Base-by-base conservation (phyloP, 2,888 invertebrate species). In the Nudaria mundana region DNA sequence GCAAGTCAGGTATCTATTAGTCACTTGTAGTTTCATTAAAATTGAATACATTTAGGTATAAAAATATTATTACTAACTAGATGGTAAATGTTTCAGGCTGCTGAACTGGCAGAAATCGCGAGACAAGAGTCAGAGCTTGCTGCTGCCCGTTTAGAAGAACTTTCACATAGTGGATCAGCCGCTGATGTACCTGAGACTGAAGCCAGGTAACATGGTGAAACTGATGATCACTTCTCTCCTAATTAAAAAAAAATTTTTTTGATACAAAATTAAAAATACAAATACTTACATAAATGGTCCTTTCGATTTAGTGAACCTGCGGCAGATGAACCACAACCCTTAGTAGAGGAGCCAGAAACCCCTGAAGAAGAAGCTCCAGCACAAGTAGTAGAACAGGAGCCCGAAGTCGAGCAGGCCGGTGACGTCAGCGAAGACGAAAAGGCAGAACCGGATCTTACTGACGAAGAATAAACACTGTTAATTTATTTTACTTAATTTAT, bases 91-190 rank as follows among this genome's bases (percentile, higher is more conserved):
- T 52, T 54, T 3, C 78, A 92, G 89, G 93, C 93, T 48, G 93
- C 92, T 30, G 93, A 93, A 76, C 73, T 93, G 59, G 92, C 92
- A 0, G 93, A 93, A 71, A 90, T 91, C 26, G 91, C 91, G 3
- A 87, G 82, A 72, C 90, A 82, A 77, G 90, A 89, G 63, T 92
- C 90, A 1, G 89, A 89, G 62, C 71, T 91, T 41, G 90, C 91
- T 12, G 92, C 91, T 44, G 86, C 90, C 6, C 90, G 91, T n/a
- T 85, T 91, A 24, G 90, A 91, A 56, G 91, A 91, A 63, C 77
- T 91, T n/a, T 76, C 78, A 49, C 73, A 76, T 48, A 81, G 85
- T 61, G 76, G 79, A 39, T 79, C 87, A 32, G 74, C 81, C 38
- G 80, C 75, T 33, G 85, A 84, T 40, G 66, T 76, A 14, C 71